Percentiles rank a stretch among this genome's conserved stretches.
Conservation (phyloP, 2,797 vertebrate genomes). For the Pseudochaenichthys georgianus region DNA sequence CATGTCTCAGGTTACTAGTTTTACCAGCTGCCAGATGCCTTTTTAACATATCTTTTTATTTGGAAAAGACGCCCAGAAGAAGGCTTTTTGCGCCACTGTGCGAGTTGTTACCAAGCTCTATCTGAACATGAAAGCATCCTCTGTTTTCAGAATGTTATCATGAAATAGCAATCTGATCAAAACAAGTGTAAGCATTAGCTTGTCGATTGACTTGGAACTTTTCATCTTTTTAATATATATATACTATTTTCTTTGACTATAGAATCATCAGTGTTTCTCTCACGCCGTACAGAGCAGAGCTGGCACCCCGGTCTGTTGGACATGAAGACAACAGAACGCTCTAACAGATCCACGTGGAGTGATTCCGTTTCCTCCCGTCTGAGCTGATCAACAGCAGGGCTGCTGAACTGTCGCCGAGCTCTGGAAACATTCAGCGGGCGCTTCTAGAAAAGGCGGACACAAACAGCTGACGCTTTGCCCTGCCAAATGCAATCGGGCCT, state of each 20-base stretch:
- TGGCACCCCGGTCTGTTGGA: not conserved
- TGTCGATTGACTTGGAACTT: too few relatives aligned
- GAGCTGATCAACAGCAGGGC: conserved; percentile 58
- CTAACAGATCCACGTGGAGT: conserved; percentile 19
- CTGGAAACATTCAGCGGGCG: conserved; percentile 69
- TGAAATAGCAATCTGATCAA: too few relatives aligned
- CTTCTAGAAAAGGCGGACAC: conserved; percentile 58
- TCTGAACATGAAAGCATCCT: too few relatives aligned
- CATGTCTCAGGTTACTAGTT: not conserved
- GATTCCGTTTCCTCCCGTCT: conserved; percentile 45
- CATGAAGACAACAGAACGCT: not conserved
- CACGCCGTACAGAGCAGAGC: not conserved
- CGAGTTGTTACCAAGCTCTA: too few relatives aligned
- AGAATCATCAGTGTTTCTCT: not conserved
- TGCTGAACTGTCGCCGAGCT: conserved; percentile 46
- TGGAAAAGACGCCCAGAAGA: too few relatives aligned
- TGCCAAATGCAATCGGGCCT: conserved; percentile 62
- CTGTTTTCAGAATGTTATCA: too few relatives aligned
- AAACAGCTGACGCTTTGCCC: conserved; percentile 66
- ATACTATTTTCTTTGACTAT: not conserved
- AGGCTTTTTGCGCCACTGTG: too few relatives aligned
- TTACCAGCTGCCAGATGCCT: not conserved
- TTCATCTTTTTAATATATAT: not conserved
- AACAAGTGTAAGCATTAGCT: too few relatives aligned
- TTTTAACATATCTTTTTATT: too few relatives aligned